These are phyloP conservation scores for Cheilinus undulatus DNA, from an alignment of 2,113 vertebrate species.

Conservation along the genomic window DNA sequence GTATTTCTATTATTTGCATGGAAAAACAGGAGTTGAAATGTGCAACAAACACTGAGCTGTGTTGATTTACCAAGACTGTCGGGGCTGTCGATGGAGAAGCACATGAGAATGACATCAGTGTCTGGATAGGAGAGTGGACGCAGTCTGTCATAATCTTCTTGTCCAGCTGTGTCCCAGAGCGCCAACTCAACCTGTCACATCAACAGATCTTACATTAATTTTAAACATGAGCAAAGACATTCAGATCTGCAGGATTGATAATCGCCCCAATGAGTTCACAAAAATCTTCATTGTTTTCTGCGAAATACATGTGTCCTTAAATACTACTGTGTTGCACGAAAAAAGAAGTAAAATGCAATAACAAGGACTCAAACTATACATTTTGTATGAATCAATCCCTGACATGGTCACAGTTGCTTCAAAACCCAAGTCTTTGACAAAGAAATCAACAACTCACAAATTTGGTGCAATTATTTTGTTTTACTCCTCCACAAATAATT, in stretches of 20 bases:
- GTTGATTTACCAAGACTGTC: constrained; percentile 95
- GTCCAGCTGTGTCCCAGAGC: constrained; percentile 98
- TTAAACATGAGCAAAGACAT: background rate
- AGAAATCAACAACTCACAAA: too few species aligned
- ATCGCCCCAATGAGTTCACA: too few species aligned
- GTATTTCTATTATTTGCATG: background rate
- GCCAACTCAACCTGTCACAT: constrained; percentile 93
- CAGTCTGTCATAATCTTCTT: constrained; percentile 98
- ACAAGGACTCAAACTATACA: too few species aligned
- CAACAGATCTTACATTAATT: background rate
- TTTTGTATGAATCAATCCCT: too few species aligned
- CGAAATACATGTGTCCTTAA: too few species aligned
- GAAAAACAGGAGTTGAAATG: background rate
- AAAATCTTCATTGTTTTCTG: too few species aligned
- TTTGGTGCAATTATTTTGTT: too few species aligned
- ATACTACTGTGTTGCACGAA: too few species aligned
- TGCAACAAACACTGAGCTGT: background rate
- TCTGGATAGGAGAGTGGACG: constrained; percentile 98
- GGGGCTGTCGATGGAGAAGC: constrained; percentile 99
- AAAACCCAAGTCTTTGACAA: too few species aligned
- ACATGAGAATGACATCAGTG: constrained; percentile 99
- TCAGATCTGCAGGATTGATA: background rate
- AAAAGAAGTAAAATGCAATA: too few species aligned
- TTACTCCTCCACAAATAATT: too few species aligned
- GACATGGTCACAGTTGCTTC: too few species aligned